Evolutionary conservation across 2,113 vertebrate species (phyloP), one percentile per base, ranked within the genome.

Genomic region (Actinemys pallida): DNA sequence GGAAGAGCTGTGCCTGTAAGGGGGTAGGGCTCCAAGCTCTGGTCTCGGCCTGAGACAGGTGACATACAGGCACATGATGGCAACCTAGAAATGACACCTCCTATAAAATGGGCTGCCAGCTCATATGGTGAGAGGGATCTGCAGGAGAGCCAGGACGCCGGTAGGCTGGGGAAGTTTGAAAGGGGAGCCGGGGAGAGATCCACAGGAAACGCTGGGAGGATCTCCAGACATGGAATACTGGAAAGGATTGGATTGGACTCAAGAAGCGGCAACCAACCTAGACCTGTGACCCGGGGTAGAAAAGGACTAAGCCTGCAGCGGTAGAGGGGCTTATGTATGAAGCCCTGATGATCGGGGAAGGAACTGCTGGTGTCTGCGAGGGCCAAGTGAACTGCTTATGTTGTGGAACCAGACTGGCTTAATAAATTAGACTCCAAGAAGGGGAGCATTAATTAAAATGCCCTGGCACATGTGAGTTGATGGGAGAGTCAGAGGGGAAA

Each of bases 1-100:
- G 0, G 81, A 27, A 53, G 47, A 91, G 11, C 0, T 1, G 86
- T 56, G 16, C 65, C 22, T 1, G 59, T 47, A 57, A 0, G 0
- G 50, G 14, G 83, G 90, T 54, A 59, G 22, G 80, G 31, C 4
- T 6, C 20, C 20, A 14, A 75, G 17, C 12, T 75, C n/a, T 0
- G 4, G 6, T 12, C 52, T 53, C 17, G 6, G 52, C 17, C 52
- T 53, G 52, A 53, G 52, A 53, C 52, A 53, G 52, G 52, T 53
- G 52, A 53, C 17, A 7, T 53, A 53, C 19, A 20, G 53, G 6
- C 53, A 20, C 19, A 3, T 20, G 53, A 20, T 20, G 53, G 13
- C 53, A 20, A 53, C 53, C 53, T 53, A 53, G 53, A 53, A 8
- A 53, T 53, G 53, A 53, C 7, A 20, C 53, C 19, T 53, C 19